Evolutionary conservation across 2,888 invertebrate species (phyloP).

Genomic region (Papilio gigon): DNA sequence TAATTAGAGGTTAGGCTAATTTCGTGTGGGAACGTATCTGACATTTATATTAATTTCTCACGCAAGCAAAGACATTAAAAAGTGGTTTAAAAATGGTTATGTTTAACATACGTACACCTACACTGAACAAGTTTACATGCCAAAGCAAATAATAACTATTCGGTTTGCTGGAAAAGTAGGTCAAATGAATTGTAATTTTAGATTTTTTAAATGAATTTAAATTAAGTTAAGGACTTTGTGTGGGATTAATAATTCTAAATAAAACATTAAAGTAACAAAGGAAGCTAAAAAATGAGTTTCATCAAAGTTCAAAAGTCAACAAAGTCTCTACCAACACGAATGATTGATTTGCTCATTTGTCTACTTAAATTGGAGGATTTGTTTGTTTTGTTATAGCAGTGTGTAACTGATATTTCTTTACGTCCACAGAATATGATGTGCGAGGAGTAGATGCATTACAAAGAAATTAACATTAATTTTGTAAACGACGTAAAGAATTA

Average conservation of each 20-base stretch:
- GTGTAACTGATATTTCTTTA: background rate
- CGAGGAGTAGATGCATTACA: too few species aligned
- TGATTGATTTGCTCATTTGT: background rate
- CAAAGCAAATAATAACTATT: slow-evolving; percentile 1
- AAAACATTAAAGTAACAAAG: background rate
- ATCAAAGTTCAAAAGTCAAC: background rate
- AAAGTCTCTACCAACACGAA: background rate
- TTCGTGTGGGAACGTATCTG: background rate
- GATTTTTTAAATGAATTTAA: too few species aligned
- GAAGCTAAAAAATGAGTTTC: background rate
- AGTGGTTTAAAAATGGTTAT: background rate
- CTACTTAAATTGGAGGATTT: background rate
- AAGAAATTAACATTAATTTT: too few species aligned
- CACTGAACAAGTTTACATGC: too few species aligned
- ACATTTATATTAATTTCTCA: background rate
- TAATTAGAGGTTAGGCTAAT: slow-evolving; percentile 1
- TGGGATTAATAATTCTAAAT: background rate
- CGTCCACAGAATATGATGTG: background rate
- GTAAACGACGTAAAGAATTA: too few species aligned
- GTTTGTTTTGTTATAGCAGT: background rate
- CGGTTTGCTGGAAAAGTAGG: background rate
- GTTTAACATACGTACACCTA: too few species aligned
- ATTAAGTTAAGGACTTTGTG: too few species aligned
- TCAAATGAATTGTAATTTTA: background rate
- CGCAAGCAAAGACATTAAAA: background rate